Base-by-base conservation (phyloP, 2,888 invertebrate species). In the Sisyra nigra region DNA sequence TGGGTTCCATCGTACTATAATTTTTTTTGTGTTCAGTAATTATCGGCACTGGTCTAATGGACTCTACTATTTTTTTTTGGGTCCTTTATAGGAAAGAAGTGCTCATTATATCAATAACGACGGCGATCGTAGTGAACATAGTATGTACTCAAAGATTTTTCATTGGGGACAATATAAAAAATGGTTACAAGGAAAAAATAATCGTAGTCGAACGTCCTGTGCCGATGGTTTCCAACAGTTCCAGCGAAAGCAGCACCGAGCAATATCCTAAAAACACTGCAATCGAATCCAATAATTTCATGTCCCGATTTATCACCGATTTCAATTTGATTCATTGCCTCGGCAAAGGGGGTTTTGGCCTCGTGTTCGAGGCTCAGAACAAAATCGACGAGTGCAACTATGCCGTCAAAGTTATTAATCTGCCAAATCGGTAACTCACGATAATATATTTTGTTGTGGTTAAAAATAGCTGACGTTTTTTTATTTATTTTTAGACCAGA, bases 361-460 rank as follows among this genome's bases (percentile, higher is more conserved):
- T 96, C 2, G 97, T 98, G 0, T 96, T 96, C 59, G 87, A 94
- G 59, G 93, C 88, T 0, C 78, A 75, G 57, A 93, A 96, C 60
- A 89, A 87, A 59, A 78, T 94, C 44, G 97, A 98, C 57, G 89
- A 93, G 54, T 84, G 88, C 51, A 76, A 77, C 46, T 98, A 97
- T 63, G 97, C 97, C 5, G 81, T 98, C 0, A 98, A 98, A 65
- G 71, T 96, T 54, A 94, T 96, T 43, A 77, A 82, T 1, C 62
- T 97, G 44, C 87, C 92, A 2, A 80, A 75, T 49, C 72, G 72
- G 80, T 80, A 57, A 7, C n/a, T 6, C 10, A 8, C 9, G 33
- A 33, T 6, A 33, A 33, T 24, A 33, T n/a, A 33, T 33, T 39
- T 9, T 42, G 15, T 13, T 32, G 32, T 17, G 13, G 30, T 33